Evolutionary conservation across 2,113 vertebrate genomes (phyloP), one percentile per base, ranked within the genome.

Genomic region (Formicarius rufipectus): DNA sequence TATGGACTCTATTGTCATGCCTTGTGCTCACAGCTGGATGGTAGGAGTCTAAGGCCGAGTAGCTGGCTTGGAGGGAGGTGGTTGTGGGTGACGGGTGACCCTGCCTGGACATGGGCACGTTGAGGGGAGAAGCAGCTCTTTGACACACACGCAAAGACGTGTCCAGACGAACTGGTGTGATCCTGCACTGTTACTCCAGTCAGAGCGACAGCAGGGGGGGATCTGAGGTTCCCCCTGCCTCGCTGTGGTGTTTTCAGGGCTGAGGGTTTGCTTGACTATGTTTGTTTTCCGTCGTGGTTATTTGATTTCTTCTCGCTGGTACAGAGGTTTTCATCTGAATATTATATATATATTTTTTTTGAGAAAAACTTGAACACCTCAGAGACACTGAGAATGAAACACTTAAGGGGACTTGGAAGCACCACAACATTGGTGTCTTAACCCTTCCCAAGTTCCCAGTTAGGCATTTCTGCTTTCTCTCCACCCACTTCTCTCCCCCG

Each of bases 121-220:
- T 63, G 60, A 87, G 96, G 92, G 80, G 91, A 79, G 78, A 89
- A 89, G 84, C 74, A 77, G 87, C 89, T 95, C 75, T 81, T 80
- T 33, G 42, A 58, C 4, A 63, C 9, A 52, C 50, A 44, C n/a
- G 20, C 66, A 75, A 56, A 37, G 35, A 10, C 6, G 4, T 66
- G 53, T 95, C 44, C 53, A 83, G 93, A 33, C 50, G 62, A 90
- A 86, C 78, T 92, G 74, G 55, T 90, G 63, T 90, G 80, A 96
- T 97, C 98, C 98, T 58, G 98, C 98, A 98, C 98, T 98, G 97
- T 96, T 97, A 97, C 96, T 97, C 97, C 94, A 91, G 94, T 83
- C 75, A 87, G 97, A 92, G 87, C 85, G 89, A 80, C 81, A 64
- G 92, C 89, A 66, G 94, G 95, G 93, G 95, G 89, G 71, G 90